Base-by-base conservation (phyloP, 2,888 invertebrate species). In the Drosophila atroscutellata region DNA sequence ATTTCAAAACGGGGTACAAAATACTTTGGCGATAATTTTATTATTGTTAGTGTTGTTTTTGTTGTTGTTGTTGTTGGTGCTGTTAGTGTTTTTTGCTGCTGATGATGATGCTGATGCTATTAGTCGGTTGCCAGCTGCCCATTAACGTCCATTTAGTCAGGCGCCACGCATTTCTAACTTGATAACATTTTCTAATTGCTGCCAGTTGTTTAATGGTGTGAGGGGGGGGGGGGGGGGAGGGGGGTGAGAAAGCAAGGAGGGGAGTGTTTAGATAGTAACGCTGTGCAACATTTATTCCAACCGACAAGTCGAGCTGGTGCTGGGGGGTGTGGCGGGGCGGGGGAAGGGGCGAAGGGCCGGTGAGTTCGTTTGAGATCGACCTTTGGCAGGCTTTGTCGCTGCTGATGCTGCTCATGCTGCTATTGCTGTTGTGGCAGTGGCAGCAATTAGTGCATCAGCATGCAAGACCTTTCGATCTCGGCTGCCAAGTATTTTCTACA, bases 121-220 rank as follows among this genome's bases (percentile, higher is more conserved):
- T 85, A 87, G 86, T 85, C 80, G 89, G 83, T 87, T 87, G 88
- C 86, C 87, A 86, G 84, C 80, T 86, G 85, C 88, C 85, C 85
- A 85, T 85, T 85, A 85, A 87, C 90, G 90, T 85, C 85, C 90
- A 85, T 85, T 85, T 85, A 89, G 85, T 77, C 90, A 75, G 82
- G 73, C 82, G 88, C 85, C 85, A 89, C 85, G 85, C 85, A 85
- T 85, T 85, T 89, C 90, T 85, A 87, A 85, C 88, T 83, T 80
- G 85, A 83, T 65, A 85, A 89, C 85, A 85, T 85, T 85, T 85
- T 85, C 85, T 85, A 89, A 85, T 85, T 85, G 85, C 90, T 81
- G 74, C 81, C 89, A 87, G 89, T 77, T 87, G 82, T 75, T 72
- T 59, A 49, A 39, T 30, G 20, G 11, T 15, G 20, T 30, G 52